Evolutionary conservation across 1,140 invertebrate genomes (phyloP).

Genomic region (Cherax quadricarinatus): DNA sequence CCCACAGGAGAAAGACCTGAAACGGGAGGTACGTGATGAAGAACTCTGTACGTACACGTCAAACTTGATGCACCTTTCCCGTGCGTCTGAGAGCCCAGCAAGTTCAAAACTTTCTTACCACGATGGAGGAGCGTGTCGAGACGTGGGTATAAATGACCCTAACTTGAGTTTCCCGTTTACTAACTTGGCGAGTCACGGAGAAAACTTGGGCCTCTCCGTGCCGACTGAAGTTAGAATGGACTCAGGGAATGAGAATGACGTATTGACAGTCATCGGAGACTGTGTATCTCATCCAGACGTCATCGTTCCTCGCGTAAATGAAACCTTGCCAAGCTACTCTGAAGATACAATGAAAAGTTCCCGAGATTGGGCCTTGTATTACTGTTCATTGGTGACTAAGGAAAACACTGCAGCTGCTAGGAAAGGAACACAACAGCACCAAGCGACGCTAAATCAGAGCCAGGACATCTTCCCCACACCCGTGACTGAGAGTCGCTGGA

Average conservation of each 20-base stretch:
- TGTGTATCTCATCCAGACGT: neutral
- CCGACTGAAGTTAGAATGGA: neutral
- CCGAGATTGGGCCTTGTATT: neutral
- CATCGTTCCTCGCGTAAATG: neutral
- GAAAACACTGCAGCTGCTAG: neutral
- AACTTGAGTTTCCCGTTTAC: neutral
- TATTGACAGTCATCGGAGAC: neutral
- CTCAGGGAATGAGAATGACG: neutral
- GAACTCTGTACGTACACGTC: neutral
- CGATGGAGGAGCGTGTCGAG: neutral
- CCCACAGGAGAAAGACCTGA: neutral
- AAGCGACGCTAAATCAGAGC: neutral
- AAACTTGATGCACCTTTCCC: neutral
- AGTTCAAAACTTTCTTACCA: neutral
- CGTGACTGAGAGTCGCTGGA: too few species aligned
- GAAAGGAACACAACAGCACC: neutral
- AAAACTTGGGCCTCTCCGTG: neutral
- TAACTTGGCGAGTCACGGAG: neutral
- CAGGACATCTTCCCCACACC: neutral
- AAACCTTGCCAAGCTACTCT: neutral
- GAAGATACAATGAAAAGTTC: neutral
- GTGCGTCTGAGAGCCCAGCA: neutral
- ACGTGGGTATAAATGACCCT: constrained; percentile 14
- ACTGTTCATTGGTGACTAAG: neutral
- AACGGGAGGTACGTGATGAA: neutral